A percentile compares a stretch with the other conserved stretches of the same genome.
These are phyloP conservation scores for Oscheius sp. DNA, from an alignment of 2,888 invertebrate genomes.

Conservation along the genomic window DNA sequence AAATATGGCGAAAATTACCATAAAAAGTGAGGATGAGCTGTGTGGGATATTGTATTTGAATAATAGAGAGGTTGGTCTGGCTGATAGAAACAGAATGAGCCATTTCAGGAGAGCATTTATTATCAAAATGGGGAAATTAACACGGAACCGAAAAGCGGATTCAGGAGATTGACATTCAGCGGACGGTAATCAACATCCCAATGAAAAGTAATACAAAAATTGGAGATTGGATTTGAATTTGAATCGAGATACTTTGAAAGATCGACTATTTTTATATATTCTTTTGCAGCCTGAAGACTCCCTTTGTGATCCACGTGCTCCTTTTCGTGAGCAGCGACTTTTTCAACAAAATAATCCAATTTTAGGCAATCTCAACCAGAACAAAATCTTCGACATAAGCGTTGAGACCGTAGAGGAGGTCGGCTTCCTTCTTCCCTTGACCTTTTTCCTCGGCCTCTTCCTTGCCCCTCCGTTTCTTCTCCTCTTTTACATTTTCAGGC, in stretches of 20 bases:
- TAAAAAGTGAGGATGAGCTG: background rate
- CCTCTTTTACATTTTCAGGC: background rate
- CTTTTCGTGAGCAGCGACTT: background rate
- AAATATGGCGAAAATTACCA: background rate
- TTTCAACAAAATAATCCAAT: too few species aligned
- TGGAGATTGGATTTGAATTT: constrained; percentile 16
- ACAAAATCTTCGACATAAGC: background rate
- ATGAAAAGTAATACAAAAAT: background rate
- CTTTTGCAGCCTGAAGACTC: constrained; percentile 24
- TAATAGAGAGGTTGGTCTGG: constrained; percentile 8
- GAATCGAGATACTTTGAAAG: background rate
- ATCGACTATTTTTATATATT: background rate
- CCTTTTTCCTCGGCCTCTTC: constrained; percentile 3
- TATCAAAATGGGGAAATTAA: constrained; percentile 2
- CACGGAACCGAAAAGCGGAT: background rate
- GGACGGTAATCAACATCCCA: background rate
- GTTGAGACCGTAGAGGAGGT: too few species aligned
- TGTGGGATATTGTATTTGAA: constrained; percentile 14
- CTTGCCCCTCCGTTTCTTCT: background rate
- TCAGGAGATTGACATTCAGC: constrained; percentile 3
- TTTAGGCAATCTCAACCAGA: background rate
- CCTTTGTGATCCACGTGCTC: constrained; percentile 7
- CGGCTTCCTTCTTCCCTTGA: background rate
- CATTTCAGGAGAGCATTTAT: constrained; percentile 8
- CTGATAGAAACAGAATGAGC: background rate